These are phyloP conservation scores for Poeciliopsis turneri DNA, from an alignment of 2,797 vertebrate species.

Conservation along the genomic window DNA sequence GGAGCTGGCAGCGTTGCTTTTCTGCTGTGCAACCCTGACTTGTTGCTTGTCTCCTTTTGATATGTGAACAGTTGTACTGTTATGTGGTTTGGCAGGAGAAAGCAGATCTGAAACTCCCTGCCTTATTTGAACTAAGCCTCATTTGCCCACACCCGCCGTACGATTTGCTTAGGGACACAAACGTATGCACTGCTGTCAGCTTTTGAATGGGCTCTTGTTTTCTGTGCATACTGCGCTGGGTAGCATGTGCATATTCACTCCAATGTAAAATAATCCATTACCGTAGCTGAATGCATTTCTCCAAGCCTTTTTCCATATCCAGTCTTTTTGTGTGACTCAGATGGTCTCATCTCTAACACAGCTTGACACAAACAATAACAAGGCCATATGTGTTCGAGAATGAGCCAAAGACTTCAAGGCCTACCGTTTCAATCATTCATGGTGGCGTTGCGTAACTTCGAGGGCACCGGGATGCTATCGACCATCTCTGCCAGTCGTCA, in stretches of 20 bases:
- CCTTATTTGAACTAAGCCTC: constrained; percentile 13
- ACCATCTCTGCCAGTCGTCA: constrained; percentile 9
- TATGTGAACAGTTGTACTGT: constrained; percentile 27
- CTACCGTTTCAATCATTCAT: constrained; percentile 50
- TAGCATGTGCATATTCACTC: constrained; percentile 22
- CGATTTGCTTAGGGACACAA: constrained; percentile 21
- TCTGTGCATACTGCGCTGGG: background rate
- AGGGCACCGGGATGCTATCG: constrained; percentile 4
- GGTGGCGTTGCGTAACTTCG: constrained; percentile 1
- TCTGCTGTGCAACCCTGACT: constrained; percentile 46
- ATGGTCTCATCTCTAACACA: constrained; percentile 26
- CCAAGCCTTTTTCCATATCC: constrained; percentile 23
- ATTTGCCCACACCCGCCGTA: constrained; percentile 12
- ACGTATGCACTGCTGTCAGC: background rate
- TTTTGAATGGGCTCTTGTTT: background rate
- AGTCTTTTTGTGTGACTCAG: constrained; percentile 29
- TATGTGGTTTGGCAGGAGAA: constrained; percentile 16
- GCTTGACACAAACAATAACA: constrained; percentile 38
- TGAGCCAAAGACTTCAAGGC: constrained; percentile 54
- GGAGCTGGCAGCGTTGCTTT: constrained; percentile 51
- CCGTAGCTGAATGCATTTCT: constrained; percentile 42
- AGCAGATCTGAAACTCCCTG: constrained; percentile 13
- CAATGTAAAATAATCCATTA: constrained; percentile 29
- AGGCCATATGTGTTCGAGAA: constrained; percentile 44
- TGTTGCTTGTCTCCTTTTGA: constrained; percentile 47